Evolutionary conservation across 2,113 vertebrate species (phyloP).

Genomic region (Ophiodon elongatus): DNA sequence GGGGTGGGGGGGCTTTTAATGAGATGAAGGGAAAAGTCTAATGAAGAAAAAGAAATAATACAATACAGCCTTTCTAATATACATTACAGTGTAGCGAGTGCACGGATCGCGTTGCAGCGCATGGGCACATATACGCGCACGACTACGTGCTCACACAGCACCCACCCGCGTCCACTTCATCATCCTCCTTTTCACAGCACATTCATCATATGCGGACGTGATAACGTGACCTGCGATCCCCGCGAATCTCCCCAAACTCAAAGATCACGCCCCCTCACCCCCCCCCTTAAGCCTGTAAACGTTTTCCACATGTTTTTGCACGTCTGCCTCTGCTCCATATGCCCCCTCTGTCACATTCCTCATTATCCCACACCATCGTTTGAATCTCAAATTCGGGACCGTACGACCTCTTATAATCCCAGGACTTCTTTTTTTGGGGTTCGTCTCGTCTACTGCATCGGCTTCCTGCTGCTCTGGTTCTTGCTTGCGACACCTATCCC

Average conservation of each 20-base stretch:
- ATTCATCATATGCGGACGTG: constrained; percentile 77
- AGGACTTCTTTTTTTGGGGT: no score
- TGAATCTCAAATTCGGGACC: constrained; percentile 60
- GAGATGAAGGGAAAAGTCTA: constrained; percentile 3
- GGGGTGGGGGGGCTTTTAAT: background rate
- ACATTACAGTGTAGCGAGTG: background rate
- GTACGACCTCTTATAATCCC: constrained; percentile 47
- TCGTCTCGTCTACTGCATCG: constrained; percentile 10
- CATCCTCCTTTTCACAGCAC: constrained; percentile 67
- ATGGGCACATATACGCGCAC: background rate
- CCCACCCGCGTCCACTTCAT: constrained; percentile 41
- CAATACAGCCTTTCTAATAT: background rate
- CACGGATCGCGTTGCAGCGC: constrained; percentile 15
- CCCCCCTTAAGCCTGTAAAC: constrained; percentile 75
- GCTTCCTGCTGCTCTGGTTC: constrained; percentile 53
- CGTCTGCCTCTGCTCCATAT: constrained; percentile 53
- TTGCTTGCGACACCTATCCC: constrained; percentile 56
- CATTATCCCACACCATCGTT: constrained; percentile 76
- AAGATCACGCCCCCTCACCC: constrained; percentile 65
- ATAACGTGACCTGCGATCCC: constrained; percentile 75
- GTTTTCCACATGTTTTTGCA: constrained; percentile 81
- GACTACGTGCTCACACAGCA: background rate
- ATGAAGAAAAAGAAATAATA: constrained; percentile 5
- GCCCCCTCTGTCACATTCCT: constrained; percentile 62
- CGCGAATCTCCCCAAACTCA: constrained; percentile 64